A percentile compares a stretch with the other conserved stretches of the same genome.
Evolutionary conservation across 2,113 vertebrate genomes (phyloP).

Genomic region (Rhinoptilus africanus): DNA sequence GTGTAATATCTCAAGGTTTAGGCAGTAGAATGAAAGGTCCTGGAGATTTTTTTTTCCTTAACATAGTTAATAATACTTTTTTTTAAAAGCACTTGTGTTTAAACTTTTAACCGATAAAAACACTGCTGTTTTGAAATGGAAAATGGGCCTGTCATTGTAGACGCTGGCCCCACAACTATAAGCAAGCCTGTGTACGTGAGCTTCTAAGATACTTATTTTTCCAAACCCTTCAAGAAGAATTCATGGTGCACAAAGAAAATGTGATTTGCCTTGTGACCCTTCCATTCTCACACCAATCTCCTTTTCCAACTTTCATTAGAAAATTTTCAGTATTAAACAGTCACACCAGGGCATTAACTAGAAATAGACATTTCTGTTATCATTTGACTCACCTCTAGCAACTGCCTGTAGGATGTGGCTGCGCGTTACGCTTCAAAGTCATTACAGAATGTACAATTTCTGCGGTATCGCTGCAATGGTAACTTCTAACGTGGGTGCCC

Average conservation of each 20-base stretch:
- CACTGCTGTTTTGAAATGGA: not conserved
- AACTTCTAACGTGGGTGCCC: not conserved
- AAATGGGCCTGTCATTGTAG: not conserved
- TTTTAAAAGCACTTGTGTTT: not conserved
- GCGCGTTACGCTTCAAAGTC: accelerated
- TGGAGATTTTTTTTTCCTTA: not conserved
- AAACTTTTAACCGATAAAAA: not conserved
- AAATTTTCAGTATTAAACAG: not conserved
- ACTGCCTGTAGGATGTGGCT: not conserved
- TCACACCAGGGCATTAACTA: not conserved
- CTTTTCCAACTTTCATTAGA: not conserved
- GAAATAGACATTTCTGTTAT: not conserved
- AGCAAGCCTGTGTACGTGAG: not conserved
- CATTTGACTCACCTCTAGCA: not conserved
- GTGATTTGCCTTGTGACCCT: not conserved
- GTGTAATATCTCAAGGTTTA: not conserved
- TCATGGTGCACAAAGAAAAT: not conserved
- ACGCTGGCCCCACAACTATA: not conserved
- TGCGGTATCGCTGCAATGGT: not conserved
- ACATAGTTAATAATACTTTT: not conserved
- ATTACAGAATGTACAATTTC: not conserved
- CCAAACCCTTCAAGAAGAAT: not conserved
- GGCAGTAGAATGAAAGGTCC: not conserved
- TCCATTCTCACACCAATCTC: not conserved
- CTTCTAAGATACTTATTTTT: not conserved